A percentile compares a stretch with the other conserved stretches of the same genome.
phyloP scores from a whole-genome alignment of 2,113 vertebrate species.

The Sander vitreus region DNA sequence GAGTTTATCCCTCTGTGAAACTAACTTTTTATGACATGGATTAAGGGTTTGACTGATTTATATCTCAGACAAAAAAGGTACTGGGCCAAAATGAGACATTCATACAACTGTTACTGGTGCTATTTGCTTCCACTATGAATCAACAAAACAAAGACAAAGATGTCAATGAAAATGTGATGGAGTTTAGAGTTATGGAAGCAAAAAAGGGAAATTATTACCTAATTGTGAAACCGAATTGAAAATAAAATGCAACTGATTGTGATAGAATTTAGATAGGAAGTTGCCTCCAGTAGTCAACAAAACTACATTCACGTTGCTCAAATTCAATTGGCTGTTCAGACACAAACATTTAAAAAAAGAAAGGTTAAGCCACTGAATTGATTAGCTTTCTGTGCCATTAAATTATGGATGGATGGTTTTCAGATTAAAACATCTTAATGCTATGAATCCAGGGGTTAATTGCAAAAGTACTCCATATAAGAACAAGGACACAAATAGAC shows the following conservation, averaged over 20 bases:
- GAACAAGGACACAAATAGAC: conserved; percentile 10
- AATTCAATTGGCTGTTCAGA: not conserved
- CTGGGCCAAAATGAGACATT: conserved; percentile 20
- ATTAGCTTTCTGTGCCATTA: not conserved
- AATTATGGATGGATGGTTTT: not conserved
- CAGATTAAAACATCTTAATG: not conserved
- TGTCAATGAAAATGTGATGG: not conserved
- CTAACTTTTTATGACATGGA: conserved; percentile 54
- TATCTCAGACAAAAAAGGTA: conserved; percentile 11
- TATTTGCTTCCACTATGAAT: conserved; percentile 2
- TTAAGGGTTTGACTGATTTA: conserved; percentile 60
- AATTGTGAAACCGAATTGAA: not conserved
- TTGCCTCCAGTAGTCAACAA: not conserved
- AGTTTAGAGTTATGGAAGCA: not conserved
- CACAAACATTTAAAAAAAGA: not conserved
- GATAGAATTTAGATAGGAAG: not conserved
- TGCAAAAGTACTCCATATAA: not conserved
- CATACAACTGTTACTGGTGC: conserved; percentile 8
- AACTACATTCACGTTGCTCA: too few species aligned
- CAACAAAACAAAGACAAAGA: not conserved
- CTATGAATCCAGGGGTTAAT: not conserved
- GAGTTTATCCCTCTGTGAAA: conserved; percentile 50
- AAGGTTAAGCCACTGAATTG: not conserved
- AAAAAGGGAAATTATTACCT: too few species aligned
- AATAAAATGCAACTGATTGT: not conserved